A percentile compares a stretch with the other conserved stretches of the same genome.
Evolutionary conservation across 35 echinoderm and acorn worm species (phyloP).

Genomic region (Heliocidaris erythrogramma): DNA sequence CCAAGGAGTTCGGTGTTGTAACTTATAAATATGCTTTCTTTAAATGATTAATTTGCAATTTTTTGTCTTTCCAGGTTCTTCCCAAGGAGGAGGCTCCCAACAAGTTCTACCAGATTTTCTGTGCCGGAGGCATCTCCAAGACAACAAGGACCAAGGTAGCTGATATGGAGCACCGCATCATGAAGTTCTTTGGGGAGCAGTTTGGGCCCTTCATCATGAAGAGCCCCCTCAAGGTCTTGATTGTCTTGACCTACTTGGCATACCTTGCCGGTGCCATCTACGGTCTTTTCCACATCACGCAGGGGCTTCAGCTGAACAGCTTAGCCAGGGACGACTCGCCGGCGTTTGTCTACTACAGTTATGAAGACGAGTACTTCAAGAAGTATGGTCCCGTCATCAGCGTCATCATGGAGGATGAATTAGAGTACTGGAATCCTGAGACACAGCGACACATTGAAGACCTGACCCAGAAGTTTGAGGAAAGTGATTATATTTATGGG

Average conservation of each 20-base stretch:
- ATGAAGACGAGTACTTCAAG: conserved; percentile 86
- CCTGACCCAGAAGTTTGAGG: conserved; percentile 57
- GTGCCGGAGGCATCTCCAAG: conserved; percentile 79
- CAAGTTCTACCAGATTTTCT: conserved; percentile 87
- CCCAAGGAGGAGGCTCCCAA: conserved; percentile 70
- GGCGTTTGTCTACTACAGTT: conserved; percentile 69
- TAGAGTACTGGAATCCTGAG: conserved; percentile 76
- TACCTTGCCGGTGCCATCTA: conserved; percentile 84
- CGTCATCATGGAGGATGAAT: conserved; percentile 65
- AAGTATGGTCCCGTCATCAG: conserved; percentile 77
- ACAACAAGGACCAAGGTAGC: conserved; percentile 49
- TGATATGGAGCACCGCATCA: conserved; percentile 83
- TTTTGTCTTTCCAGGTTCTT: conserved; percentile 24
- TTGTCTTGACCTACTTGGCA: conserved; percentile 65
- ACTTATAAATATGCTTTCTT: too few species aligned
- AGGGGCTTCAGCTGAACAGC: conserved; percentile 85
- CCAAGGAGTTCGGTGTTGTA: too few species aligned
- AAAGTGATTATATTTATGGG: conserved; percentile 61
- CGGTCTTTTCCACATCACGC: conserved; percentile 84
- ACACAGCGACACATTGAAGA: conserved; percentile 64
- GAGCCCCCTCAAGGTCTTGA: conserved; percentile 60
- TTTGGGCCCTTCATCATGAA: conserved; percentile 94
- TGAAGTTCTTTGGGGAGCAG: conserved; percentile 76
- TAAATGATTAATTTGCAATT: not conserved
- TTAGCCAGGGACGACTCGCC: conserved; percentile 84